Evolutionary conservation across 2,113 vertebrate species (phyloP).

Genomic region (Chionomys nivalis): DNA sequence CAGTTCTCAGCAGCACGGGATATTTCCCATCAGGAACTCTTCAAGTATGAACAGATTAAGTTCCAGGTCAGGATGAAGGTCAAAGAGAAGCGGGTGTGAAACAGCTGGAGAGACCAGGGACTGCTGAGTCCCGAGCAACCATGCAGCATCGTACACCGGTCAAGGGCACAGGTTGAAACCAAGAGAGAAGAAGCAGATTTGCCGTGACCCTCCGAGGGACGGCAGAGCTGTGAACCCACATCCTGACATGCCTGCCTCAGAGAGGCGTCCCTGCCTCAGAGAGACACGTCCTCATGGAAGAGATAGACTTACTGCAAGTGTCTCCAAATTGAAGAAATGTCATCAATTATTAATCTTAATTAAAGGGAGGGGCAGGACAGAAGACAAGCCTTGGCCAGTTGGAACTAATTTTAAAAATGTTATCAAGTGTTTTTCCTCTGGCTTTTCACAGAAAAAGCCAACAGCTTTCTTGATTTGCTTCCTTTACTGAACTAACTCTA

Average conservation of each 20-base stretch:
- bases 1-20: slow-evolving; percentile 75
- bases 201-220: neutral
- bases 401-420: neutral
- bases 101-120: neutral
- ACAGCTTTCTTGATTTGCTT: neutral
- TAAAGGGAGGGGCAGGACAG: neutral
- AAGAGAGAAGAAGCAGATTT: neutral
- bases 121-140: fast-evolving
- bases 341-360: neutral
- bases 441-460: neutral
- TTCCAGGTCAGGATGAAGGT: slow-evolving; percentile 11
- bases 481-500: neutral
- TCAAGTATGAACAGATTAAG: slow-evolving; percentile 69
- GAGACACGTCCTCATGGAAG: neutral
- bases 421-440: neutral
- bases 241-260: neutral
- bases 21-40: slow-evolving; percentile 58
- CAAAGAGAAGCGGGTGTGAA: neutral
- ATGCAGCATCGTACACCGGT: neutral
- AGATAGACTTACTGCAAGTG: neutral
- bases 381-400: slow-evolving; percentile 7
- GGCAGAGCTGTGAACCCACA: neutral
- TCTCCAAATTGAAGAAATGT: neutral
- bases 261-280: neutral
- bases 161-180: neutral